Conservation (phyloP, 2,888 invertebrate genomes). For the Orthonevra nobilis region DNA sequence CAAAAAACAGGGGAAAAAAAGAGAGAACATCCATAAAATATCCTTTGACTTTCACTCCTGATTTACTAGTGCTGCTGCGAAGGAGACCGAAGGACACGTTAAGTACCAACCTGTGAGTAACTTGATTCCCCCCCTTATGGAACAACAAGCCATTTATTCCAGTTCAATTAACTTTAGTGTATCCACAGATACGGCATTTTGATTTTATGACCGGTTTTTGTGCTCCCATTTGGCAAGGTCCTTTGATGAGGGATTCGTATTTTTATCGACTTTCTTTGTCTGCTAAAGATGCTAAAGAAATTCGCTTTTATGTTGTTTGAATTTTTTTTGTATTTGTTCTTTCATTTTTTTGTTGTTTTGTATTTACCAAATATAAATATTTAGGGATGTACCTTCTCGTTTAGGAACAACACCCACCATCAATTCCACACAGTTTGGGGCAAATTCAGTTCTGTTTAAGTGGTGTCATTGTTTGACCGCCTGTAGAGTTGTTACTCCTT, state of each 20-base stretch:
- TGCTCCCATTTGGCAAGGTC: slow-evolving; percentile 2
- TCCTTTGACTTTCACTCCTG: slow-evolving; percentile 29
- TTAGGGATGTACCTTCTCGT: background rate
- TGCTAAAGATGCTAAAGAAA: slow-evolving; percentile 41
- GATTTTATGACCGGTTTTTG: slow-evolving; percentile 51
- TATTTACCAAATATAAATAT: slow-evolving; percentile 9
- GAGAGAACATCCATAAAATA: background rate
- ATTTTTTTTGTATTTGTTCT: too few relatives aligned
- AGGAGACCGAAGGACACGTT: slow-evolving; percentile 6
- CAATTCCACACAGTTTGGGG: slow-evolving; percentile 23
- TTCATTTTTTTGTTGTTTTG: too few relatives aligned
- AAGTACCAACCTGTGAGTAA: slow-evolving; percentile 33
- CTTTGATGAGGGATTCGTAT: slow-evolving; percentile 33
- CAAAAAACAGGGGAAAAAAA: too few relatives aligned
- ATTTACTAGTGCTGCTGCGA: slow-evolving; percentile 14
- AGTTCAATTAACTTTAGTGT: slow-evolving; percentile 65
- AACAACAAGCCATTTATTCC: slow-evolving; percentile 59
- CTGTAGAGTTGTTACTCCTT: too few relatives aligned
- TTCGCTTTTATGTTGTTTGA: slow-evolving; percentile 37
- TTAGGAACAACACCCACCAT: slow-evolving; percentile 13
- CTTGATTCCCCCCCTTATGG: slow-evolving; percentile 46
- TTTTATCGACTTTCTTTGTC: slow-evolving; percentile 39
- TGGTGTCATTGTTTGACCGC: too few relatives aligned
- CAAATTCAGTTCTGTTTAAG: too few relatives aligned
- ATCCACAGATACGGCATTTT: slow-evolving; percentile 54